Evolutionary conservation across 2,888 invertebrate genomes (phyloP), one percentile per base, ranked within the genome.

Genomic region (Drosophila testacea): DNA sequence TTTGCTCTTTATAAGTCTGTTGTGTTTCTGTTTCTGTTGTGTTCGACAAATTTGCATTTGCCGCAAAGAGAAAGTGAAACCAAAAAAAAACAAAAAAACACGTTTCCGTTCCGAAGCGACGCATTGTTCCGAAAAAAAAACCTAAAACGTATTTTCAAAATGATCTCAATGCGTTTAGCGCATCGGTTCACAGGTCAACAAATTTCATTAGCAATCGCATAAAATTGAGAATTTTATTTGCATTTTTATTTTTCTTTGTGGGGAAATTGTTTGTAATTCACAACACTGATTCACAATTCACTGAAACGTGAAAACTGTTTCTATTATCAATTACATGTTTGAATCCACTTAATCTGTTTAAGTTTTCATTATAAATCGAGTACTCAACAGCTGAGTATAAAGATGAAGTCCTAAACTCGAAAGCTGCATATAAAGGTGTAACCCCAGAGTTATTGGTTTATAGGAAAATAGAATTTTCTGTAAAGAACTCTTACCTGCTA

Each of bases 31-130:
- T 34, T 39, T 51, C 16, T 46, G 54, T 38, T 72, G 56, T 47
- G 57, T 59, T 65, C 59, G 54, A 64, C 63, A 61, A 75, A 75
- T 75, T 75, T 75, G 57, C 75, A 75, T 75, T 70, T 61, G 60
- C 32, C 39, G 57, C n/a, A 6, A 41, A 70, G 74, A 56, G 75
- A 75, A 74, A 75, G 66, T 57, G 75, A 74, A 67, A 66, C 52
- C 57, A 41, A 32, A 32, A 32, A 7, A 6, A 7, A 32, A 32
- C 0, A 32, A 5, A 32, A 61, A 59, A 74, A 75, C 75, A 75
- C 51, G 75, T 75, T 75, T 75, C 70, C 63, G 70, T 69, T 56
- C 48, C 44, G 44, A 46, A 47, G 11, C 59, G 9, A 57, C 10
- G 22, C 44, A 61, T 64, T 73, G 59, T 73, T 68, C 44, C 50